Conservation (phyloP, 2,797 vertebrate species). For the Sphenopsis melanotis region DNA sequence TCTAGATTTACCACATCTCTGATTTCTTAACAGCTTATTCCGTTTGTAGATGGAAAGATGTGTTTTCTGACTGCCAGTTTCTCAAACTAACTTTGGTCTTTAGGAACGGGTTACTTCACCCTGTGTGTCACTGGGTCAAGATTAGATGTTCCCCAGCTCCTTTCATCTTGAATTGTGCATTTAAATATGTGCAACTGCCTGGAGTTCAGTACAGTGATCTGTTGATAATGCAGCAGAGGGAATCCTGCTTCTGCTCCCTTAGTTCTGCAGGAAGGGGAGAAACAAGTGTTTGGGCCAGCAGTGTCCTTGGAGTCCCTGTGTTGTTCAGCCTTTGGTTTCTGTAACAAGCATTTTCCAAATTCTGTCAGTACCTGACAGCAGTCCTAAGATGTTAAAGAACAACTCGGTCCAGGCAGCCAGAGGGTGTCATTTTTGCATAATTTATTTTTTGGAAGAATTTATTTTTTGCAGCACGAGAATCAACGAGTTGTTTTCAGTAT, state of each 20-base stretch:
- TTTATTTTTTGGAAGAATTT: background rate
- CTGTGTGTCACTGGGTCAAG: background rate
- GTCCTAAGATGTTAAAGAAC: background rate
- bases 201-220: background rate
- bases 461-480: background rate
- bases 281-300: background rate
- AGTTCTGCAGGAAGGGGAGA: background rate
- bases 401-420: background rate
- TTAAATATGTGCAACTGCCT: background rate
- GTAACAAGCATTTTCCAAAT: background rate
- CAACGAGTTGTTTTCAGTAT: background rate
- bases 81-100: background rate
- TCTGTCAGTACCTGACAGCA: constrained; percentile 1
- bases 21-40: background rate
- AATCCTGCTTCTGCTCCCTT: background rate
- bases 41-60: background rate
- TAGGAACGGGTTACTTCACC: background rate
- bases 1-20: background rate
- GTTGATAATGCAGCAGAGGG: background rate
- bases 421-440: background rate
- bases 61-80: background rate
- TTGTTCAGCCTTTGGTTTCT: background rate
- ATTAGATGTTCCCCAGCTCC: background rate
- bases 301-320: background rate
- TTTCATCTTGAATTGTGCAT: background rate